Conservation (phyloP, 64 coral and sea anemone genomes). For the Acropora tenuis region DNA sequence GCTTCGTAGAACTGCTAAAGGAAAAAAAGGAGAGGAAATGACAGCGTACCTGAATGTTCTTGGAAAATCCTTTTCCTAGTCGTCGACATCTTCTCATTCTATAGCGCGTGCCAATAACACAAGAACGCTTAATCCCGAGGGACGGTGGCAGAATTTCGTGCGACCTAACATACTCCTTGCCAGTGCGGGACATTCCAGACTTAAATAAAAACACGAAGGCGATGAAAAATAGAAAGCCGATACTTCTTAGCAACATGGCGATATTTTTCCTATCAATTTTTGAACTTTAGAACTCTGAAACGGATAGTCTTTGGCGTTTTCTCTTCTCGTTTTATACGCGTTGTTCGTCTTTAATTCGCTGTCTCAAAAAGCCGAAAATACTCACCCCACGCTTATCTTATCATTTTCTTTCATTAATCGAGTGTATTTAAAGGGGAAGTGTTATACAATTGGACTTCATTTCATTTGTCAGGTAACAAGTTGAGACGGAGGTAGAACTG, state of each 20-base stretch:
- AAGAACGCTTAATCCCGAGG: neutral
- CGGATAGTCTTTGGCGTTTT: neutral
- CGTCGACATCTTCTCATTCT: neutral
- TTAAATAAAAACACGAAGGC: neutral
- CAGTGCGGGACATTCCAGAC: neutral
- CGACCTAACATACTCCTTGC: neutral
- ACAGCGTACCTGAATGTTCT: neutral
- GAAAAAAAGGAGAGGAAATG: too few relatives aligned
- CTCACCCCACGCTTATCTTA: neutral
- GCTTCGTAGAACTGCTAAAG: too few relatives aligned
- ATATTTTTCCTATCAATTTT: neutral
- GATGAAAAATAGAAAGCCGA: neutral
- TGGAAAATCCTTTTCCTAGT: neutral
- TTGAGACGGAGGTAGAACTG: too few relatives aligned
- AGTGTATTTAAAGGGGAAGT: too few relatives aligned
- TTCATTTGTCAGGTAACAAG: too few relatives aligned
- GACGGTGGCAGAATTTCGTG: neutral
- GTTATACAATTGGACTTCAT: too few relatives aligned
- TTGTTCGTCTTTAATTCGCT: neutral
- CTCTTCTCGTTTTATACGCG: neutral
- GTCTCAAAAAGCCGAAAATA: neutral
- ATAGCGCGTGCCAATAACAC: slow-evolving; percentile 4
- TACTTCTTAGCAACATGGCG: neutral
- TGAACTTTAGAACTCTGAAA: neutral
- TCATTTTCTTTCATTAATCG: neutral